Conservation (phyloP, 1,140 invertebrate genomes). For the Drosophila watanabei region DNA sequence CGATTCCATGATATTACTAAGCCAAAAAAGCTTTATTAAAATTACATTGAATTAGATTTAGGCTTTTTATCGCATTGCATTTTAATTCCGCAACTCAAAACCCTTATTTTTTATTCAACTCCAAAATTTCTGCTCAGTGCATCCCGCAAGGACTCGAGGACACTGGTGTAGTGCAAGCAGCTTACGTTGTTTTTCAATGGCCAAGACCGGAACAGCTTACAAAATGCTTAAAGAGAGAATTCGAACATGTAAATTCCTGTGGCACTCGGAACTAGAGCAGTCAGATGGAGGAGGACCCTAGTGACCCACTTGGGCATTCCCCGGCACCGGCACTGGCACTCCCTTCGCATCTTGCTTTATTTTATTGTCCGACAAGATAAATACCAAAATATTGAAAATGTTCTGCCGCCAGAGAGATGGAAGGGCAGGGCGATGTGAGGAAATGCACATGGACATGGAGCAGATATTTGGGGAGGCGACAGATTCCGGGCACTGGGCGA, state of each 20-base stretch:
- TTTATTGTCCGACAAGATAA: conserved; percentile 84
- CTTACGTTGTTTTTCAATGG: conserved; percentile 43
- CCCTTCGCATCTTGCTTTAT: conserved; percentile 71
- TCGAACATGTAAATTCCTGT: conserved; percentile 77
- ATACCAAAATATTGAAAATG: conserved; percentile 82
- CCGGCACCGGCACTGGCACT: background rate
- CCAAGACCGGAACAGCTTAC: conserved; percentile 50
- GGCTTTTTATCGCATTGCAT: too few relatives aligned
- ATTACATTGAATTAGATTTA: too few relatives aligned
- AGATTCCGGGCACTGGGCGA: background rate
- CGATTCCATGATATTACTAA: too few relatives aligned
- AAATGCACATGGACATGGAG: conserved; percentile 30
- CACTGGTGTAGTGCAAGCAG: conserved; percentile 13
- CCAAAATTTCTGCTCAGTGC: background rate
- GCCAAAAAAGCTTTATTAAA: too few relatives aligned
- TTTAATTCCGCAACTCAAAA: background rate
- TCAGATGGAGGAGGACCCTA: conserved; percentile 32
- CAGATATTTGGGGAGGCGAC: conserved; percentile 18
- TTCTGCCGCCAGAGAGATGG: conserved; percentile 18
- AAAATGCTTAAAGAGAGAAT: conserved; percentile 52
- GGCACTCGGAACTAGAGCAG: conserved; percentile 51
- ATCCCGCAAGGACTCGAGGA: background rate
- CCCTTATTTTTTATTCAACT: background rate
- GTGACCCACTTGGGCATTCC: conserved; percentile 61
- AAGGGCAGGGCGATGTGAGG: conserved; percentile 4